A percentile compares a stretch with the other conserved stretches of the same genome.
phyloP scores from a whole-genome alignment of 2,888 invertebrate species.

The Eupithecia pulchellata region DNA sequence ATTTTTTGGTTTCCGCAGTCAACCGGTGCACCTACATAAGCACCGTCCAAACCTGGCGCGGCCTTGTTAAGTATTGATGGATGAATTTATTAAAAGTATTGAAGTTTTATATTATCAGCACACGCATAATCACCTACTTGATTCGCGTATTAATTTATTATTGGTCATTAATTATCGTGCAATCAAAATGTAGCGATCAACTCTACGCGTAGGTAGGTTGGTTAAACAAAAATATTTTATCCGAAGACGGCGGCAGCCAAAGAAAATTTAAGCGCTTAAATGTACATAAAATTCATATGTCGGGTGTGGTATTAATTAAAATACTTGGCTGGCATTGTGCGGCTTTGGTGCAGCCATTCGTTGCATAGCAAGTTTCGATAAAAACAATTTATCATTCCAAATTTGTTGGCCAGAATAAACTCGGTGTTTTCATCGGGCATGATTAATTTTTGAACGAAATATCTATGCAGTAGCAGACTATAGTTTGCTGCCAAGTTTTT shows the following conservation, averaged over 20 bases:
- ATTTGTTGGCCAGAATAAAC: slow-evolving; percentile 21
- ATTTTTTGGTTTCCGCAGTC: slow-evolving; percentile 41
- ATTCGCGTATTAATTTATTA: slow-evolving; percentile 1
- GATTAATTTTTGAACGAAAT: neutral
- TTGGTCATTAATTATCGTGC: slow-evolving; percentile 12
- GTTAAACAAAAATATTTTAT: slow-evolving; percentile 38
- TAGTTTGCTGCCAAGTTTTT: neutral
- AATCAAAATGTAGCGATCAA: slow-evolving; percentile 15
- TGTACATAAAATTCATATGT: slow-evolving; percentile 68
- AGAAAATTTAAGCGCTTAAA: slow-evolving; percentile 66
- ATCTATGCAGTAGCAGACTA: neutral
- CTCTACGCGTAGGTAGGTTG: neutral
- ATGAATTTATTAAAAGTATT: slow-evolving; percentile 26
- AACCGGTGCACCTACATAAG: slow-evolving; percentile 31
- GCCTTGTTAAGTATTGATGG: slow-evolving; percentile 35
- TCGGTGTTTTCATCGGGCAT: neutral
- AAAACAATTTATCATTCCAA: slow-evolving; percentile 54
- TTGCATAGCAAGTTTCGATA: slow-evolving; percentile 57
- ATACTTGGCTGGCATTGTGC: slow-evolving; percentile 66
- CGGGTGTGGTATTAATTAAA: slow-evolving; percentile 76
- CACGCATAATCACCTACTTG: neutral
- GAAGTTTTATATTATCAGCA: slow-evolving; percentile 8
- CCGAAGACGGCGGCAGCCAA: slow-evolving; percentile 45
- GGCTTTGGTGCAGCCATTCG: slow-evolving; percentile 55
- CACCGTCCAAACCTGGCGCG: slow-evolving; percentile 14